Percentiles rank a stretch among this genome's conserved stretches.
Conservation (phyloP, 2,113 vertebrate species). For the Petrocephalus microphthalmus region DNA sequence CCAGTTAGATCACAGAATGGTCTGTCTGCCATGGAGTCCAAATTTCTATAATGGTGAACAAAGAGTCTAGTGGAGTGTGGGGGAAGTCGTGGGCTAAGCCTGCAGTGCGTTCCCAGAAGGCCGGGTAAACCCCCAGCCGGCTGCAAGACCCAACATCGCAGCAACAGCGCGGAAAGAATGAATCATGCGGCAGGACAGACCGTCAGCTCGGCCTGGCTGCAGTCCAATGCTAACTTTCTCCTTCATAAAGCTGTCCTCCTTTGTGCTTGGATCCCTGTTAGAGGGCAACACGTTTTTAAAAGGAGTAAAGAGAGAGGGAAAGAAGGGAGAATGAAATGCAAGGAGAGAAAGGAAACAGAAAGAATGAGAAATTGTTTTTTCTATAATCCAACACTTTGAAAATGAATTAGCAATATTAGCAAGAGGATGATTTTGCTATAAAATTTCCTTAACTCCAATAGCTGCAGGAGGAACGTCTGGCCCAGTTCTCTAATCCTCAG, state of each 20-base stretch:
- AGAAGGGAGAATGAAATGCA: not conserved
- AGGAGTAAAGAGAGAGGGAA: not conserved
- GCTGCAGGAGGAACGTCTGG: not conserved
- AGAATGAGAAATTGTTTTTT: not conserved
- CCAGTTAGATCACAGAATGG: not conserved
- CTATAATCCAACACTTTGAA: not conserved
- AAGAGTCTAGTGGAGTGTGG: not conserved
- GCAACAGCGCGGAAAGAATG: constrained; percentile 34
- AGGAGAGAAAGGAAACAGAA: not conserved
- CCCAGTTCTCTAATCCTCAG: not conserved
- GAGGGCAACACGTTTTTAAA: not conserved
- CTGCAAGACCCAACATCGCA: constrained; percentile 35
- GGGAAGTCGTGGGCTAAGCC: not conserved
- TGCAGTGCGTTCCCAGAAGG: constrained; percentile 17
- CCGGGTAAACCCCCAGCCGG: constrained; percentile 27
- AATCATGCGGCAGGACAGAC: constrained; percentile 34
- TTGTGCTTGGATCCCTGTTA: not conserved
- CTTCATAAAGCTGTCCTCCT: not conserved
- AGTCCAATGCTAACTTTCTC: constrained; percentile 18
- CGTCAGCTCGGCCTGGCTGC: constrained; percentile 8
- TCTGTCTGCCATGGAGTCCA: not conserved
- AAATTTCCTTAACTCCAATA: not conserved
- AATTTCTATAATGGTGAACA: not conserved
- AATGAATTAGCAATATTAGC: not conserved
- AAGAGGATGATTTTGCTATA: not conserved